Base-by-base conservation (phyloP, 2,113 vertebrate species). In the Galeopterus variegatus region DNA sequence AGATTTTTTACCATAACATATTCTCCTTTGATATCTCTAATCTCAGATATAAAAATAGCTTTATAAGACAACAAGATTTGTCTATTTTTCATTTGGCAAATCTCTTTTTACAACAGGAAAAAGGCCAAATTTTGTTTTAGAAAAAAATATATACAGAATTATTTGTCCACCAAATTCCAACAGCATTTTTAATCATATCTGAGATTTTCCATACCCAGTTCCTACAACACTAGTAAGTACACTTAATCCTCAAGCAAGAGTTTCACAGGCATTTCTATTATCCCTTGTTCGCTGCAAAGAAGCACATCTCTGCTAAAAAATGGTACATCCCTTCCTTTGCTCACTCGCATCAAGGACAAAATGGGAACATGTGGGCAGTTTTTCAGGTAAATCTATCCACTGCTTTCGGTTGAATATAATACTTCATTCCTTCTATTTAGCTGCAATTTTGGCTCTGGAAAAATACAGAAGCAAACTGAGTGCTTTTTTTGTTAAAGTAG, bases 381-480 rank as follows among this genome's bases (percentile, higher is more conserved):
- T 88, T 65, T 33, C 52, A 45, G 5, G 73, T 33, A 31, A 93
- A 41, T 21, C 28, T 3, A 21, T 15, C 88, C 58, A 23, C 48
- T 33, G 33, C 41, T 77, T 73, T 9, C 56, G 56, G 95, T 62
- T 23, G 56, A 97, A 82, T 26, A 31, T 31, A 80, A 80, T 50
- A 11, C 31, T 91, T 54, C 41, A 0, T 83, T 93, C 65, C 24
- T 95, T 69, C 75, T 56, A 23, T 52, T 90, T 84, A 64, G 70
- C 31, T 94, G 95, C 54, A 33, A 13, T 67, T 97, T 92, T 94
- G 26, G 88, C 67, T 91, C 52, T 80, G 56, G 41, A 41, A 85
- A 94, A 83, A 95, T 28, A 88, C 60, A 95, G 93, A 83, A 86
- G 65, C 81, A 72, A 93, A 52, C 18, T 50, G 72, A 93, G 77